Base-by-base conservation (phyloP, 2,113 vertebrate genomes). In the Esox niger region DNA sequence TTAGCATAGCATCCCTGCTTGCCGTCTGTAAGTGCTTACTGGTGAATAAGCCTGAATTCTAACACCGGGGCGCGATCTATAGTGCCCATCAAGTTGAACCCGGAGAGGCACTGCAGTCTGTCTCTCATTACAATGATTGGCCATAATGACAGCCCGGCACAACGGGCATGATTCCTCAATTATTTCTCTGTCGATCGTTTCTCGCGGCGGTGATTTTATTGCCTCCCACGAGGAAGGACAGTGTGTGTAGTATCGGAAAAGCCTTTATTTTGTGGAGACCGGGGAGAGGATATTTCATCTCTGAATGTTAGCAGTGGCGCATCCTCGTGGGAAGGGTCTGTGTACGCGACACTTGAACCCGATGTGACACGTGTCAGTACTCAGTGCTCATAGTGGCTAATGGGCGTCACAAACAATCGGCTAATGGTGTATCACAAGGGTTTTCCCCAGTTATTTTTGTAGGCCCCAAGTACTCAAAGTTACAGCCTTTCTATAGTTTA, bases 61-160 rank as follows among this genome's bases (percentile, higher is more conserved):
- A 70, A 79, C 69, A 69, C 58, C 55, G 20, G n/a, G 60, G 70
- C 61, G 59, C 66, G 58, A 52, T 66, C 69, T 72, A 63, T 62
- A 69, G 64, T 30, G 20, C 58, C 79, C 79, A 83, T 87, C 79
- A 69, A 67, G 59, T 54, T 23, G 76, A 81, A 78, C 71, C 69
- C 77, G 73, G 74, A 75, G n/a, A 30, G 69, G 74, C 80, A 60
- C 70, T 82, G 20, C 69, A 61, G 66, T 64, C 82, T 70, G 71
- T 80, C 77, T 76, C 76, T 84, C 55, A 43, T 83, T 82, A 83
- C 10, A 27, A 80, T 85, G 88, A 89, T 88, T 81, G 87, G 81
- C 76, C 64, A 64, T 88, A 87, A 89, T 82, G 84, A 62, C 81
- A 79, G n/a, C 77, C 70, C 80, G 85, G 74, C 71, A 76, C 84